A percentile compares a stretch with the other conserved stretches of the same genome.
Conservation (phyloP, 2,113 vertebrate species). For the Serinus canaria region DNA sequence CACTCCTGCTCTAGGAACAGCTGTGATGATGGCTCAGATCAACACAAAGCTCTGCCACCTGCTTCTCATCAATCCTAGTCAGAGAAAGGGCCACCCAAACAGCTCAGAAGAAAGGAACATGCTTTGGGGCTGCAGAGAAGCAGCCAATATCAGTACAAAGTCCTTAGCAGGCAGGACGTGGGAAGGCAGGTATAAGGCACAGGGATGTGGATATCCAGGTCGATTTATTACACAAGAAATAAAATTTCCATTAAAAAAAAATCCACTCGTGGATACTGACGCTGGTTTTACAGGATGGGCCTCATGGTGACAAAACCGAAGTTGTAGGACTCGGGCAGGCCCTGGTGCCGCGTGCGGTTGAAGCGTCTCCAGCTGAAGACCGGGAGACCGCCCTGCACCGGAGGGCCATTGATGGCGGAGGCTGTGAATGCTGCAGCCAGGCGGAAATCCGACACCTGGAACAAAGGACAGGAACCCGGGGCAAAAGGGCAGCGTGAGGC, state of each 20-base stretch:
- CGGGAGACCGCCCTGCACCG: constrained; percentile 80
- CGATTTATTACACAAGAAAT: constrained; percentile 52
- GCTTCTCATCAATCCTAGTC: not conserved
- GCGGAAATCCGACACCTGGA: constrained; percentile 84
- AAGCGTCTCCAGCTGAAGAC: constrained; percentile 83
- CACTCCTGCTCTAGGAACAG: not conserved
- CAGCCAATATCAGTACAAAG: not conserved
- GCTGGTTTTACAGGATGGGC: constrained; percentile 73
- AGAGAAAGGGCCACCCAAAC: not conserved
- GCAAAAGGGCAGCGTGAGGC: accelerated
- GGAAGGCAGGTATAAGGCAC: not conserved
- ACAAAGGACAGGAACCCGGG: not conserved
- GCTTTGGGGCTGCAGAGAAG: not conserved
- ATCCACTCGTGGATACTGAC: not conserved
- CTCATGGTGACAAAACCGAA: constrained; percentile 84
- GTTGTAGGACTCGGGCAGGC: constrained; percentile 83
- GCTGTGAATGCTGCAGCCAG: constrained; percentile 77
- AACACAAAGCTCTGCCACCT: not conserved
- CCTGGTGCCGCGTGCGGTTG: constrained; percentile 79
- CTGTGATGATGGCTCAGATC: not conserved
- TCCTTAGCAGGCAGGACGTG: not conserved
- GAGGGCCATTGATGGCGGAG: constrained; percentile 85
- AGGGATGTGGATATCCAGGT: not conserved
- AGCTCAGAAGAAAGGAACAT: not conserved
- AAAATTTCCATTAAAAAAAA: constrained; percentile 15